A percentile compares a stretch with the other conserved stretches of the same genome.
Conservation (phyloP, 2,113 vertebrate genomes). For the Mustela lutreola region DNA sequence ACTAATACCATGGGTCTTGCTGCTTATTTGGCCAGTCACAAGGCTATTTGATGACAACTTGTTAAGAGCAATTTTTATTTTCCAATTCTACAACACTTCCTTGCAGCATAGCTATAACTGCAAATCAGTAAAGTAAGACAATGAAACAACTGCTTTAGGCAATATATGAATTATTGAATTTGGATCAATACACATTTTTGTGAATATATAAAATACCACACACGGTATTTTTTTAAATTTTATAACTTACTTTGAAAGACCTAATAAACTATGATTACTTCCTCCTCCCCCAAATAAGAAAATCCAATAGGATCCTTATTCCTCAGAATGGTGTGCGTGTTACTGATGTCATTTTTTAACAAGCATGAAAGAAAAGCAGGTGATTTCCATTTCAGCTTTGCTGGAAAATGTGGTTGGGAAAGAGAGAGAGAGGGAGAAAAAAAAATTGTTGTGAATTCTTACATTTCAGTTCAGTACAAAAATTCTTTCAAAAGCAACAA, state of each 20-base stretch:
- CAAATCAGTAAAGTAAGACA: constrained; percentile 30
- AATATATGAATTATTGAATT: constrained; percentile 28
- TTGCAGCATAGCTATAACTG: not conserved
- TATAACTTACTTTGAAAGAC: constrained; percentile 11
- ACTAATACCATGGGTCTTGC: not conserved
- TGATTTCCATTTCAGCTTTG: constrained; percentile 37
- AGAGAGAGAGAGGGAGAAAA: not conserved
- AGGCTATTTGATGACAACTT: constrained; percentile 17
- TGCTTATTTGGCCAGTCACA: constrained; percentile 18
- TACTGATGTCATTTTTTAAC: constrained; percentile 26
- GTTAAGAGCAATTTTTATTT: constrained; percentile 7
- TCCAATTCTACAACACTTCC: not conserved
- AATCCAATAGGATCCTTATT: not conserved
- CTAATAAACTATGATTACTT: not conserved
- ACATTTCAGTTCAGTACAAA: not conserved
- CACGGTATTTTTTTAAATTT: not conserved
- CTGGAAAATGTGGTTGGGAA: not conserved
- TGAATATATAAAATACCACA: constrained; percentile 33
- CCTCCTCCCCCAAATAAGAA: not conserved
- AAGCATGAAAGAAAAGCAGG: not conserved
- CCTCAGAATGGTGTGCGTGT: not conserved
- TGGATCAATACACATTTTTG: not conserved
- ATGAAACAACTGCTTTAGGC: not conserved
- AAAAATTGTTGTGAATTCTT: not conserved
- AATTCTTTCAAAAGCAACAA: not conserved